Conservation (phyloP, 2,797 vertebrate genomes). For the Danionella dracula region DNA sequence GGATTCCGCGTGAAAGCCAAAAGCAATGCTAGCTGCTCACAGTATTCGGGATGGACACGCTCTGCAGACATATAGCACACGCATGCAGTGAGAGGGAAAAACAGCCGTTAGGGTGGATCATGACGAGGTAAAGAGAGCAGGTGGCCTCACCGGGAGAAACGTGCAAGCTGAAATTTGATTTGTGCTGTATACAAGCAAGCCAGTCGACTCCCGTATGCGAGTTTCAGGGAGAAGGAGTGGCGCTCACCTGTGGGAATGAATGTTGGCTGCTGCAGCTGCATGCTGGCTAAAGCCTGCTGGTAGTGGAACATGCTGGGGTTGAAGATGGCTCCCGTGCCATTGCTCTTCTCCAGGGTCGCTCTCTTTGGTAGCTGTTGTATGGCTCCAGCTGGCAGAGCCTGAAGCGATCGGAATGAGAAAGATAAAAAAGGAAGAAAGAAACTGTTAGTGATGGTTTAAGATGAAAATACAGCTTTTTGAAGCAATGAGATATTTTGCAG, state of each 20-base stretch:
- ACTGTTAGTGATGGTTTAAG: no score
- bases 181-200: conserved; percentile 48
- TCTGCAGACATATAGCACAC: no score
- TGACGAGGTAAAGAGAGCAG: conserved; percentile 22
- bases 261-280: conserved; percentile 91
- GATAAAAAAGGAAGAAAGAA: no score
- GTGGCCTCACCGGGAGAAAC: conserved; percentile 14
- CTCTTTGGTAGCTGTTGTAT: conserved; percentile 94
- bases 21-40: no score
- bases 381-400: conserved; percentile 83
- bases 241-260: conserved; percentile 90
- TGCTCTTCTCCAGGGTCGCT: conserved; percentile 88
- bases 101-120: conserved; percentile 16
- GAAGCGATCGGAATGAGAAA: conserved; percentile 27
- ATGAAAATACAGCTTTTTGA: no score
- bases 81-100: no score
- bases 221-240: not conserved
- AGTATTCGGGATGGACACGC: no score
- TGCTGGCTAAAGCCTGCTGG: conserved; percentile 94
- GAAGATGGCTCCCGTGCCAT: conserved; percentile 84
- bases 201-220: not conserved
- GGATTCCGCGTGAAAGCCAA: no score
- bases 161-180: conserved; percentile 66
- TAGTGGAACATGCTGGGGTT: conserved; percentile 96
- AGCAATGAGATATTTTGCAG: no score